Conservation (phyloP, 2,888 invertebrate species). For the Corbicula japonica region DNA sequence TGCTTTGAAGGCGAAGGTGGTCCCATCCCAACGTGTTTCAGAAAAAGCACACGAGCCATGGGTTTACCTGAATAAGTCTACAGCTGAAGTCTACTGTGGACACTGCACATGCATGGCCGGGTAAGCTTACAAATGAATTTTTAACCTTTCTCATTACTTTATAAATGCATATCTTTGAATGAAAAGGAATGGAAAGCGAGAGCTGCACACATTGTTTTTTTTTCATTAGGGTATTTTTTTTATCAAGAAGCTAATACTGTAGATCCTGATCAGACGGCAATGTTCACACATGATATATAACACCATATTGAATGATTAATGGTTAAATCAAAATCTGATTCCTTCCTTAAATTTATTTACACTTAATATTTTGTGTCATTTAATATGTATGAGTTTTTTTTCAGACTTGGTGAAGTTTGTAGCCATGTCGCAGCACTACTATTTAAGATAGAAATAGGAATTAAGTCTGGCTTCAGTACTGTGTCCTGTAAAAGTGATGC, state of each 20-base stretch:
- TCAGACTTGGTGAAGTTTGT: constrained; percentile 50
- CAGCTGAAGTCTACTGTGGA: constrained; percentile 39
- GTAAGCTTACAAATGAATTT: constrained; percentile 23
- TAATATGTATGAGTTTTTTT: constrained; percentile 18
- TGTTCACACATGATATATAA: neutral
- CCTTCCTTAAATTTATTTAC: neutral
- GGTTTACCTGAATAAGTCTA: constrained; percentile 45
- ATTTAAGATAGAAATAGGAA: constrained; percentile 46
- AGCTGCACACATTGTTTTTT: neutral
- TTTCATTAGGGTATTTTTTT: neutral
- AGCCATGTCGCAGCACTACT: constrained; percentile 55
- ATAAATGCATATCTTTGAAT: neutral
- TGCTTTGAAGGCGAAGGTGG: constrained; percentile 39
- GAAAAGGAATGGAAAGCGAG: neutral
- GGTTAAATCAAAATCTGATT: neutral
- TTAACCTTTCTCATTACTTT: neutral
- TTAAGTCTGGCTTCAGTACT: constrained; percentile 19
- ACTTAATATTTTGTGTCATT: neutral
- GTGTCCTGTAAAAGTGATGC: constrained; percentile 41
- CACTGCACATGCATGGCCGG: constrained; percentile 63
- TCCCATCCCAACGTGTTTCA: constrained; percentile 43
- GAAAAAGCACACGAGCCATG: constrained; percentile 56
- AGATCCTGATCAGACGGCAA: neutral
- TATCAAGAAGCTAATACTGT: neutral
- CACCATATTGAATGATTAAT: neutral